A percentile compares a stretch with the other conserved stretches of the same genome.
Conservation (phyloP, 2,113 vertebrate genomes). For the Menura novaehollandiae region DNA sequence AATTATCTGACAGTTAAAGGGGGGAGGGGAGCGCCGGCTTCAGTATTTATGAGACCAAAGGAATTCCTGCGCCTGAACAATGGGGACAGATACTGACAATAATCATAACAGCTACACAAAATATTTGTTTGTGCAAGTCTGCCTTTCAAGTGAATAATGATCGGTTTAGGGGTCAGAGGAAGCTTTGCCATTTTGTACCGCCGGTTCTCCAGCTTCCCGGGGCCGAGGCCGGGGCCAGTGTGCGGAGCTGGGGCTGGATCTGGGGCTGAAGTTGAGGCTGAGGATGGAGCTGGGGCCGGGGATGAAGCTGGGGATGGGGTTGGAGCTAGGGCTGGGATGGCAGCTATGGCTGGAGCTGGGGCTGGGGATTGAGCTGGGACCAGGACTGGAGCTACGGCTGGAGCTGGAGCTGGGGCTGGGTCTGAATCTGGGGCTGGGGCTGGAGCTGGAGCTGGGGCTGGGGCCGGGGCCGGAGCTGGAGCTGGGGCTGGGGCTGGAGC, state of each 20-base stretch:
- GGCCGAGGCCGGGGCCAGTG: too few relatives aligned
- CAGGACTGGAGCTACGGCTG: rapidly evolving
- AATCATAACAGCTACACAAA: slow-evolving; percentile 59
- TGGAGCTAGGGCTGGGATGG: rapidly evolving
- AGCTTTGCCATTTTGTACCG: background rate
- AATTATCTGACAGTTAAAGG: slow-evolving; percentile 73
- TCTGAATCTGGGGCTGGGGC: rapidly evolving
- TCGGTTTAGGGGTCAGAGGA: background rate
- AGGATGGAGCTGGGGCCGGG: rapidly evolving
- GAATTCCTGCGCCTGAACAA: slow-evolving; percentile 63
- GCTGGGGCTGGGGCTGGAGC: too few relatives aligned
- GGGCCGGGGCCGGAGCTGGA: rapidly evolving
- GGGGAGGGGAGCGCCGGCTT: slow-evolving; percentile 42
- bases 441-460: rapidly evolving
- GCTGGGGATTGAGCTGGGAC: rapidly evolving
- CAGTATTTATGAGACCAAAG: slow-evolving; percentile 66
- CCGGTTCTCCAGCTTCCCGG: background rate
- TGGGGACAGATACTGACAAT: slow-evolving; percentile 60
- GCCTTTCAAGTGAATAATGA: background rate
- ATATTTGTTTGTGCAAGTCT: slow-evolving; percentile 58
- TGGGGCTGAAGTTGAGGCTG: too few relatives aligned
- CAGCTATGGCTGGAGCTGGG: background rate
- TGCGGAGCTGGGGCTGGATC: too few relatives aligned
- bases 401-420: rapidly evolving
- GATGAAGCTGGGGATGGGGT: too few relatives aligned